Percentiles rank a stretch among this genome's conserved stretches.
Conservation (phyloP, 2,113 vertebrate genomes). For the Apaloderma vittatum region DNA sequence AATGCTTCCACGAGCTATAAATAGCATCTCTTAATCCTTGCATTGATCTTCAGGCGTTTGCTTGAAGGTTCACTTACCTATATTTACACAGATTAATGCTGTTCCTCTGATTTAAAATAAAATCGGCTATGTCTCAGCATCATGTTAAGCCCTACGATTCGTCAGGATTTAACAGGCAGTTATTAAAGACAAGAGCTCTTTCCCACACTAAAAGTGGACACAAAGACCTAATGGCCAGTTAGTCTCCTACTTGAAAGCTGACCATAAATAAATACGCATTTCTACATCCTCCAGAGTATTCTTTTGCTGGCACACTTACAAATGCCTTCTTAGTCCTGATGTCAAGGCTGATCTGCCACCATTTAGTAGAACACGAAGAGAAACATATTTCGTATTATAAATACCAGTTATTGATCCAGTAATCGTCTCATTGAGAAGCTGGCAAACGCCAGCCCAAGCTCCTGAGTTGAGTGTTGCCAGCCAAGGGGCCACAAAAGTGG, state of each 20-base stretch:
- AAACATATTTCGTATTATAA: background rate
- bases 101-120: constrained; percentile 1
- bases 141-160: background rate
- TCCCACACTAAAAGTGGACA: background rate
- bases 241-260: background rate
- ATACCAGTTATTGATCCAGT: background rate
- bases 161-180: background rate
- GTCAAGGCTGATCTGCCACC: background rate
- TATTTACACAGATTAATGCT: constrained; percentile 10
- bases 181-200: background rate
- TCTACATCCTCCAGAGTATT: background rate
- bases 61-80: constrained; percentile 48
- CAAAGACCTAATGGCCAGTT: background rate
- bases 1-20: constrained; percentile 60
- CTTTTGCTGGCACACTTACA: constrained; percentile 11
- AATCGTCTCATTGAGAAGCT: background rate
- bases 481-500: background rate
- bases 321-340: background rate
- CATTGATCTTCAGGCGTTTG: constrained; percentile 56
- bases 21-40: constrained; percentile 61
- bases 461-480: background rate
- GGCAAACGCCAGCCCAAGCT: background rate
- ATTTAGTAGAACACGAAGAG: background rate
- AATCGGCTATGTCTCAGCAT: background rate
- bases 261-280: background rate